Evolutionary conservation across 2,888 invertebrate genomes (phyloP).

Genomic region (Bugulina stolonifera): DNA sequence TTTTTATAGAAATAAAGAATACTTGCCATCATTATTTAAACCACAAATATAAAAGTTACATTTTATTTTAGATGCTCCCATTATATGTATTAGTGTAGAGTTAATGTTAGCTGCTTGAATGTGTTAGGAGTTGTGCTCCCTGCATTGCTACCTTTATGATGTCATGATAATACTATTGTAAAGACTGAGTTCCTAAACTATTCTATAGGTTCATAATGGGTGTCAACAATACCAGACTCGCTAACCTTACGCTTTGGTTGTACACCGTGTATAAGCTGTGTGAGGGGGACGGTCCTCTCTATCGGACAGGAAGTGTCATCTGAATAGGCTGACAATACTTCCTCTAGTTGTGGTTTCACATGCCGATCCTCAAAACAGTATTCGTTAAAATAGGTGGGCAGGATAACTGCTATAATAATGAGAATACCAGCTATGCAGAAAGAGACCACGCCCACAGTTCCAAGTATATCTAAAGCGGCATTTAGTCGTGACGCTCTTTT

Average conservation of each 20-base stretch:
- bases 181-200: neutral
- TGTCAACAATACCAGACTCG: neutral
- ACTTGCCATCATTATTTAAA: no score
- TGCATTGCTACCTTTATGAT: no score
- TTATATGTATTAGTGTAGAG: no score
- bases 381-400: constrained; percentile 54
- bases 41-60: no score
- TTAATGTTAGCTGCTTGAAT: no score
- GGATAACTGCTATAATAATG: constrained; percentile 53
- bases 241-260: constrained; percentile 3
- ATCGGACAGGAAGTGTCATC: constrained; percentile 37
- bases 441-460: constrained; percentile 54
- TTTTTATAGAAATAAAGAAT: no score
- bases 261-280: constrained; percentile 28
- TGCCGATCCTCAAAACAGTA: constrained; percentile 51
- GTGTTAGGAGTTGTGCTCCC: no score
- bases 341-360: constrained; percentile 31
- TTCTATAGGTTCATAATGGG: neutral
- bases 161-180: no score
- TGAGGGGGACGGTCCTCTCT: constrained; percentile 49
- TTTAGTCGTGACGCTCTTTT: constrained; percentile 53
- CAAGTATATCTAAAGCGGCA: constrained; percentile 54
- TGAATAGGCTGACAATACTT: constrained; percentile 39
- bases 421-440: constrained; percentile 56
- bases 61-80: no score